Conservation (phyloP, 2,888 invertebrate species). For the Chloroclysta siterata region DNA sequence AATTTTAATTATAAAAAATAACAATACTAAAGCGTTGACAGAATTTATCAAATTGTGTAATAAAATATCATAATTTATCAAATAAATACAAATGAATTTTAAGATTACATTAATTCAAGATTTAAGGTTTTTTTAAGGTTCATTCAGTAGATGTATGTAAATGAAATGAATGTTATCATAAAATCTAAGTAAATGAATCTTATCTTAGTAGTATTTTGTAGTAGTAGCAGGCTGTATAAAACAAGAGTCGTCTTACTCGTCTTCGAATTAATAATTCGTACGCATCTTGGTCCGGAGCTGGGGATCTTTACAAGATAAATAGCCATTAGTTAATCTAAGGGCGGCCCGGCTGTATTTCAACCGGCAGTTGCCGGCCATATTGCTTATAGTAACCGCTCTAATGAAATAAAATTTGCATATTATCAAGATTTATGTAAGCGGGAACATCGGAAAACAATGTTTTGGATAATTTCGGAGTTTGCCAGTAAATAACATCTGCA, state of each 20-base stretch:
- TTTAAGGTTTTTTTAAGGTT: no score
- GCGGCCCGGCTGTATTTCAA: slow-evolving; percentile 77
- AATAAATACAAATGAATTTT: no score
- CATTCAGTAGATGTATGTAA: no score
- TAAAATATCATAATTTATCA: no score
- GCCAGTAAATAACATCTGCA: slow-evolving; percentile 48
- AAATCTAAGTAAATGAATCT: no score
- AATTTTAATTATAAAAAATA: no score
- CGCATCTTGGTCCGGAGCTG: slow-evolving; percentile 64
- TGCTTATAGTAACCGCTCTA: slow-evolving; percentile 80
- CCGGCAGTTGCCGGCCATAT: slow-evolving; percentile 58
- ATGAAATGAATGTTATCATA: no score
- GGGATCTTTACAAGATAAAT: slow-evolving; percentile 81
- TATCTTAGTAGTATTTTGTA: no score
- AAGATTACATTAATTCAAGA: no score
- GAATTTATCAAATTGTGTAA: no score
- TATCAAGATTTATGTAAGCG: slow-evolving; percentile 77
- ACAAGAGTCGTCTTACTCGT: slow-evolving; percentile 29
- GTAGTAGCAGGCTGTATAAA: slow-evolving; percentile 17
- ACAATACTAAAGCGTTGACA: no score
- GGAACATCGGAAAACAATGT: slow-evolving; percentile 73
- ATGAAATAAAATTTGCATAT: slow-evolving; percentile 85
- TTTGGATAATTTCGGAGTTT: slow-evolving; percentile 57
- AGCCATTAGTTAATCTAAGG: slow-evolving; percentile 83
- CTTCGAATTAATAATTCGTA: slow-evolving; percentile 68